phyloP scores from a whole-genome alignment of 2,888 invertebrate genomes.

The Brenthis ino region DNA sequence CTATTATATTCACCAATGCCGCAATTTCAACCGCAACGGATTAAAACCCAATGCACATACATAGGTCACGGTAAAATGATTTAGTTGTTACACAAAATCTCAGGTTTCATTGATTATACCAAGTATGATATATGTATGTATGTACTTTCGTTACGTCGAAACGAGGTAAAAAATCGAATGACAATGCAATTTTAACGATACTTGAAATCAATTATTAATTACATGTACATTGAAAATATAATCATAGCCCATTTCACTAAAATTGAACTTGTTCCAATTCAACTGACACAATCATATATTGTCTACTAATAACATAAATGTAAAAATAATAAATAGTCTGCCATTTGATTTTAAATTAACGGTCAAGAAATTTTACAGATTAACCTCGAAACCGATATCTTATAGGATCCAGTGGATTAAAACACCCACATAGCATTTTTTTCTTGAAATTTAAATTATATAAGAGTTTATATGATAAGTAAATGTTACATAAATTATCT shows the following conservation, averaged over 20 bases:
- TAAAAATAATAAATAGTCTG: too few relatives aligned
- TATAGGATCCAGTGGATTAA: too few relatives aligned
- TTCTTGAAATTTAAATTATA: too few relatives aligned
- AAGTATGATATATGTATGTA: background rate
- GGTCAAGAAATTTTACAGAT: too few relatives aligned
- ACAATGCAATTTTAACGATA: slow-evolving; percentile 2
- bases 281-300: too few relatives aligned
- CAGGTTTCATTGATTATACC: background rate
- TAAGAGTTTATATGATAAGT: too few relatives aligned
- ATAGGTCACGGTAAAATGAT: slow-evolving; percentile 9
- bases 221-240: background rate
- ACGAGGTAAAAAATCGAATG: slow-evolving; percentile 16
- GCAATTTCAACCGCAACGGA: background rate
- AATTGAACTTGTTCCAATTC: too few relatives aligned
- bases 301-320: too few relatives aligned
- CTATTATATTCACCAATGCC: slow-evolving; percentile 22
- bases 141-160: slow-evolving; percentile 16
- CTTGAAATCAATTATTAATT: background rate
- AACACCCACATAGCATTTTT: too few relatives aligned
- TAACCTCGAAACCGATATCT: too few relatives aligned
- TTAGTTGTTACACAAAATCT: slow-evolving; percentile 5
- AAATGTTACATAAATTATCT: too few relatives aligned
- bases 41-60: slow-evolving; percentile 11
- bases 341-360: too few relatives aligned
- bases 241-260: background rate